Evolutionary conservation across 2,888 invertebrate species (phyloP), one percentile per base, ranked within the genome.

Genomic region (Cataglyphis cursor): DNA sequence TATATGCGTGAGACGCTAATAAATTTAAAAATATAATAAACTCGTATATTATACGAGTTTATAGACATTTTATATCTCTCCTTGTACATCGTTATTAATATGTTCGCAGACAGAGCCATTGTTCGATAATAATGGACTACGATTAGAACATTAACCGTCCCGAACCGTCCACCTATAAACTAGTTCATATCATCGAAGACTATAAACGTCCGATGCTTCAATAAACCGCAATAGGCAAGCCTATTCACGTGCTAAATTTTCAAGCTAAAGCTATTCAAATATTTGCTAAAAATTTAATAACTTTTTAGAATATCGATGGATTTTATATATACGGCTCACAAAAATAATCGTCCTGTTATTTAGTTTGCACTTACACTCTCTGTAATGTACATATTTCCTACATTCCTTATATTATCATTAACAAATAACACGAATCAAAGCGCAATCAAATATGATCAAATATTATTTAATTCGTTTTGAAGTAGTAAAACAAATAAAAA

Each of bases 111-210:
- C 15, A 57, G 54, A 65, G 21, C 28, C 12, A 76, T 76, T 76
- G 76, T 66, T 31, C 28, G 28, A 57, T 66, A 76, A 76, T 76
- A 76, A 76, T 76, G 66, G 76, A 57, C n/a, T 66, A 54, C 54
- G 76, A 65, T 54, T 76, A 57, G 54, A 65, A 54, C 76, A 76
- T 76, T 76, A 76, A 76, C 65, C 54, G 57, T 15, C n/a, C 24
- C n/a, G 24, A n/a, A 76, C 54, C 54, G 76, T 65, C 54, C 54
- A 66, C 54, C 54, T 51, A 74, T 57, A 75, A 75, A 74, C 62
- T 24, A 76, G 76, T 76, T 76, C 54, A 76, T 66, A 76, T 76
- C 65, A 66, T 66, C 65, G 65, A 41, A 76, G 65, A 66, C 38
- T 76, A 54, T 64, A 35, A 35, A 75, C 64, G 64, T 76, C n/a